Evolutionary conservation across 1,140 invertebrate genomes (phyloP).

Genomic region (Drosophila nigrodunni): DNA sequence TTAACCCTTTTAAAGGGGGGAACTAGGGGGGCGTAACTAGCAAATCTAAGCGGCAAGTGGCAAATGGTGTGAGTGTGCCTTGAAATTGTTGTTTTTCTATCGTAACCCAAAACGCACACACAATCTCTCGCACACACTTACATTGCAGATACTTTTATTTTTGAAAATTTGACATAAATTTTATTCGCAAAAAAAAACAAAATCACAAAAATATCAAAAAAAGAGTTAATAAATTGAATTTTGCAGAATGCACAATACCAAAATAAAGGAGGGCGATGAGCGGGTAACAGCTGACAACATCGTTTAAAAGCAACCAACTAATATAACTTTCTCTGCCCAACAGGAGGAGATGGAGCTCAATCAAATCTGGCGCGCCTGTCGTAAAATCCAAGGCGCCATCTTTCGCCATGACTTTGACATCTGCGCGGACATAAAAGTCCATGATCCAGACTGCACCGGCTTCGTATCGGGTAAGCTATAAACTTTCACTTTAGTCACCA

Average conservation of each 20-base stretch:
- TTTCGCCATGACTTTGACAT: slow-evolving; percentile 89
- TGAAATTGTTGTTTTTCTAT: slow-evolving; percentile 58
- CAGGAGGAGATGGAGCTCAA: slow-evolving; percentile 75
- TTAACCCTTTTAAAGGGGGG: slow-evolving; percentile 13
- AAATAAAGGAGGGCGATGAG: slow-evolving; percentile 71
- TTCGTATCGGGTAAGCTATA: slow-evolving; percentile 87
- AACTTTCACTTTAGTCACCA: not conserved
- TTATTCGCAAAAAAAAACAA: slow-evolving; percentile 34
- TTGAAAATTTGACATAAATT: slow-evolving; percentile 24
- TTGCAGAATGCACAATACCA: slow-evolving; percentile 65
- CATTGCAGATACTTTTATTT: slow-evolving; percentile 41
- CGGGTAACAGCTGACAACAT: slow-evolving; percentile 52
- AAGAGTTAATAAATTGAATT: slow-evolving; percentile 36
- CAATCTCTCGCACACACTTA: not conserved
- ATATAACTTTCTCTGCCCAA: slow-evolving; percentile 26
- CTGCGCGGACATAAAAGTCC: slow-evolving; percentile 88
- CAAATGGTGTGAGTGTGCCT: slow-evolving; percentile 17
- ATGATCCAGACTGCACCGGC: slow-evolving; percentile 88
- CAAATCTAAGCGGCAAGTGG: too few relatives aligned
- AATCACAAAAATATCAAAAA: slow-evolving; percentile 17
- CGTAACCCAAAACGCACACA: slow-evolving; percentile 7
- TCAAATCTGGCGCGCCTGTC: slow-evolving; percentile 90
- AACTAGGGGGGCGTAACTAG: too few relatives aligned
- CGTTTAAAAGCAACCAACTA: slow-evolving; percentile 48
- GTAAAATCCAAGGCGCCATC: slow-evolving; percentile 89